These are phyloP conservation scores for Trichosurus vulpecula DNA, from an alignment of 2,797 vertebrate genomes.

Conservation along the genomic window DNA sequence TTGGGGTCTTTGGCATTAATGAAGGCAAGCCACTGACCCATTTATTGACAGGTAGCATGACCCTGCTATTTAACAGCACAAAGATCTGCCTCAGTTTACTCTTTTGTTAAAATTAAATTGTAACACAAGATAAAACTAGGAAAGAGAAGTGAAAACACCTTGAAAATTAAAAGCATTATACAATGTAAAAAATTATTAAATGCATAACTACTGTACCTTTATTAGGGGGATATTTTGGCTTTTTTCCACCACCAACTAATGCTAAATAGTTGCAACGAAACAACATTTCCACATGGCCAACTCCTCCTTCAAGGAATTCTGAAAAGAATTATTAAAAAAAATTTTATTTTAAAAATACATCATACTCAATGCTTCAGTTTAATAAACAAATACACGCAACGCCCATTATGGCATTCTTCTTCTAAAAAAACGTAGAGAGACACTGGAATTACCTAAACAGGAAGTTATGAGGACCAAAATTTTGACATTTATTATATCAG, in stretches of 20 bases:
- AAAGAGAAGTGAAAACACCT: background rate
- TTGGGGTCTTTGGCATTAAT: background rate
- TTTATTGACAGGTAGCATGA: background rate
- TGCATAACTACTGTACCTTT: conserved; percentile 89
- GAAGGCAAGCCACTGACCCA: background rate
- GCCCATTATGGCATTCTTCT: background rate
- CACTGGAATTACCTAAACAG: background rate
- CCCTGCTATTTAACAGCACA: background rate
- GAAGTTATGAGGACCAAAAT: background rate
- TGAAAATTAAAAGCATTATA: background rate
- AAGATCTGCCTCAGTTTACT: background rate
- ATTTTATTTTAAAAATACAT: conserved; percentile 22
- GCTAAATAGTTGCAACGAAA: conserved; percentile 99
- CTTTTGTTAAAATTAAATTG: background rate
- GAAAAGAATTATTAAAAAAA: conserved; percentile 73
- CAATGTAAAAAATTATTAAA: fast-evolving
- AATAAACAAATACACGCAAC: background rate
- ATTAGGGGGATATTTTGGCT: conserved; percentile 98
- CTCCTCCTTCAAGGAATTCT: conserved; percentile 98
- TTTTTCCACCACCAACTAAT: conserved; percentile 97
- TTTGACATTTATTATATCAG: background rate
- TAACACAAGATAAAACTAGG: background rate
- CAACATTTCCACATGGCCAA: conserved; percentile 98
- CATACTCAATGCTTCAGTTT: background rate
- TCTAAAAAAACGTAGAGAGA: background rate